Evolutionary conservation across 1,140 invertebrate genomes (phyloP), one percentile per base, ranked within the genome.

Genomic region (Pseudomyrmex gracilis): DNA sequence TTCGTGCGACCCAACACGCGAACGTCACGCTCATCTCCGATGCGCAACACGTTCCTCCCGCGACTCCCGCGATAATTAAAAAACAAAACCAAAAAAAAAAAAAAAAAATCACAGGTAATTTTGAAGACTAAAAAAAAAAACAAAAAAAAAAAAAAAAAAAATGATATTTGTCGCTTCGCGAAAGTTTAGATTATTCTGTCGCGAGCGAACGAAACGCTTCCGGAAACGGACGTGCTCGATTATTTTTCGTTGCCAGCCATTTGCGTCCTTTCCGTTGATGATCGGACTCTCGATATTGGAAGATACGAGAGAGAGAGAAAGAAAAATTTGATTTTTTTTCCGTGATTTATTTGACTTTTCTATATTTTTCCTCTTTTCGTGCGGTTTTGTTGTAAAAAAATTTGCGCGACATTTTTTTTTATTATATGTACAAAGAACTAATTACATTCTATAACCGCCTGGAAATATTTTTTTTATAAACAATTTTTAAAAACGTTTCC

Each of bases 121-220:
- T n/a, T n/a, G n/a, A n/a, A n/a, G n/a, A n/a, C n/a, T n/a, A n/a
- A n/a, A n/a, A n/a, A n/a, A n/a, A n/a, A n/a, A n/a, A n/a, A n/a
- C n/a, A n/a, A n/a, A n/a, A n/a, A n/a, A 34, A 34, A 34, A 34
- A 34, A 34, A 24, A 34, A 34, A 51, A 60, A 10, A 61, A 85
- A 74, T 24, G 49, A 73, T 67, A 73, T n/a, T 58, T 51, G 66
- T 4, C 5, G 55, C 34, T 55, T 24, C 43, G 51, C 43, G 53
- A 88, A 85, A 89, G 73, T 88, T 89, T 73, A 73, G 63, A 87
- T 88, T 78, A 74, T 74, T 63, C 53, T 22, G 58, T 55, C 68
- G 2, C 17, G 64, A 13, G 17, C 17, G n/a, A 34, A 43, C n/a
- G 8, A 43, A n/a, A 57, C 10, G 10, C 60, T 24, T 3, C 13